Evolutionary conservation across 30 jellyfish, hydroid and myxozoan genomes (phyloP).

Genomic region (Chrysaora quinquecirrha): DNA sequence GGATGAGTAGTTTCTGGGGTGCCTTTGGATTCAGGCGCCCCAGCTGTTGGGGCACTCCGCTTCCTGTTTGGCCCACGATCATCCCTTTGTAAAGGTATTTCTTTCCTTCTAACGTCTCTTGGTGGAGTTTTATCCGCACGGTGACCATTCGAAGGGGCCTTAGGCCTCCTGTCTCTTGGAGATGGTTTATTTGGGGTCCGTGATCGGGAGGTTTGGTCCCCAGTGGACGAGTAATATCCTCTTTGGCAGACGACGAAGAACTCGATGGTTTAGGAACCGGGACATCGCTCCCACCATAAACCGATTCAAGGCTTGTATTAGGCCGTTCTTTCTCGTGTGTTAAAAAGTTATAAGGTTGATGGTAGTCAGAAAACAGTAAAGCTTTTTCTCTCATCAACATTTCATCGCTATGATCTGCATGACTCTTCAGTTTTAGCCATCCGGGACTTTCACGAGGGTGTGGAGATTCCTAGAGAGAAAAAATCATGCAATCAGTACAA

Average conservation of each 20-base stretch:
- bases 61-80: conserved; percentile 26
- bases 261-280: conserved; percentile 39
- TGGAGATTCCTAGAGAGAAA: conserved; percentile 75
- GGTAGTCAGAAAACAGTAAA: conserved; percentile 87
- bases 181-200: conserved; percentile 52
- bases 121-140: conserved; percentile 56
- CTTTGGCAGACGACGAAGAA: conserved; percentile 46
- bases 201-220: conserved; percentile 45
- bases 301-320: conserved; percentile 90
- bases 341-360: conserved; percentile 91
- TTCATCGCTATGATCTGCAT: conserved; percentile 91
- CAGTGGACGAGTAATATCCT: not conserved
- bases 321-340: conserved; percentile 79
- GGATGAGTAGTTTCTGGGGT: conserved; percentile 73
- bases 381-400: conserved; percentile 92
- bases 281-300: conserved; percentile 82
- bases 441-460: conserved; percentile 97
- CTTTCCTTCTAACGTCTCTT: conserved; percentile 32
- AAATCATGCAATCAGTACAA: not conserved
- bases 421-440: conserved; percentile 92
- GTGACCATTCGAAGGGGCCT: conserved; percentile 29
- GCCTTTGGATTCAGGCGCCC: conserved; percentile 52
- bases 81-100: conserved; percentile 29
- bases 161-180: conserved; percentile 38
- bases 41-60: not conserved